Conservation (phyloP, 1,140 invertebrate species). For the Ceratina japonica region DNA sequence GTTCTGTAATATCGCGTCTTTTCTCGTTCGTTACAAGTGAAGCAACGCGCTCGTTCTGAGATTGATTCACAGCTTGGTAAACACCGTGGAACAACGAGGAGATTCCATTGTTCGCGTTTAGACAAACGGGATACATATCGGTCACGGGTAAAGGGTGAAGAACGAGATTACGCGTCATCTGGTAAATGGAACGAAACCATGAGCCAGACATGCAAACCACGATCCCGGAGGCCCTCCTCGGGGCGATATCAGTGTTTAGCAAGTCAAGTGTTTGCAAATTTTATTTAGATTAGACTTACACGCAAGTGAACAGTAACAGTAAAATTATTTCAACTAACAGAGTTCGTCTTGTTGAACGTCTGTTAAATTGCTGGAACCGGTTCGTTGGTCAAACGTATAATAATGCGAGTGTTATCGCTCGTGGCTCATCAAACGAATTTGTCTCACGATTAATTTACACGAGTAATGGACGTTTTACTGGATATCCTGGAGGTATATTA, state of each 20-base stretch:
- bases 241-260: not conserved
- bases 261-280: not conserved
- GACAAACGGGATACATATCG: not conserved
- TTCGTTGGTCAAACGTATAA: no score
- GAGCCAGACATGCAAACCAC: not conserved
- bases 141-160: not conserved
- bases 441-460: no score
- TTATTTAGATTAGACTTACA: not conserved
- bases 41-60: no score
- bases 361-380: no score
- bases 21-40: no score
- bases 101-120: not conserved
- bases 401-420: no score
- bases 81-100: not conserved
- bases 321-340: no score
- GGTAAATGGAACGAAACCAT: constrained; percentile 21
- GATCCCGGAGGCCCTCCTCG: not conserved
- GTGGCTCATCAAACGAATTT: no score
- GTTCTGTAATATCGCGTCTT: no score
- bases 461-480: no score
- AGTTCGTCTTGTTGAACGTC: no score
- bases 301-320: not conserved
- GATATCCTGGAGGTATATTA: no score
- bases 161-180: not conserved
- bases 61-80: not conserved